Conservation (phyloP, 1,140 invertebrate genomes). For the Pseudobourletiella spinata region DNA sequence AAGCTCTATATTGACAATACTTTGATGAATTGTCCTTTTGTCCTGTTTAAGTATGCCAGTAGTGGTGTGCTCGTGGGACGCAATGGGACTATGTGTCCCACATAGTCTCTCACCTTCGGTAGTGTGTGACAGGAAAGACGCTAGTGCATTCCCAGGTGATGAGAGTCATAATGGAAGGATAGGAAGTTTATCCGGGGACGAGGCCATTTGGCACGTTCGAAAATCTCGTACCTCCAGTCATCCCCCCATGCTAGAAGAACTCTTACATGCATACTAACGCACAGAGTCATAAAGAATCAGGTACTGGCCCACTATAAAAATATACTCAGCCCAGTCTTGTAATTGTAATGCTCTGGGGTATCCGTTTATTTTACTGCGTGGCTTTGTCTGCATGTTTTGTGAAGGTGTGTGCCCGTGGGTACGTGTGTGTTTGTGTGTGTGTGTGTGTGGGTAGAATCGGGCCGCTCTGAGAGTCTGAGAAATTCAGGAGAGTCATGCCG, state of each 20-base stretch:
- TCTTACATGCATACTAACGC: not conserved
- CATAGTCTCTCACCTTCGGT: too few relatives aligned
- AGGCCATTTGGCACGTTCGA: constrained; percentile 17
- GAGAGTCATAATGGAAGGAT: not conserved
- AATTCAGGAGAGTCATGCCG: not conserved
- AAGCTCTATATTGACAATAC: constrained; percentile 13
- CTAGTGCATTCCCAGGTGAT: not conserved
- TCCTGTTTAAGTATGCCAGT: constrained; percentile 1
- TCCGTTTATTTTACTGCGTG: not conserved
- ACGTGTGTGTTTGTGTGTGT: too few relatives aligned
- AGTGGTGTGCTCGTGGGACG: not conserved
- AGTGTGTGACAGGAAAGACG: too few relatives aligned
- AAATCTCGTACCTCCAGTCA: not conserved
- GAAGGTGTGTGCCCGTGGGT: too few relatives aligned
- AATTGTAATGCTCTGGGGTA: not conserved
- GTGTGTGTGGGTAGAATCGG: too few relatives aligned
- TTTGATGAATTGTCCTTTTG: constrained; percentile 16
- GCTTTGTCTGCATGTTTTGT: not conserved
- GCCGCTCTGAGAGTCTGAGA: too few relatives aligned
- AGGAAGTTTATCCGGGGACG: not conserved
- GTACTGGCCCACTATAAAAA: not conserved
- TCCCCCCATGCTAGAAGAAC: not conserved
- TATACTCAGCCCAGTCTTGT: not conserved
- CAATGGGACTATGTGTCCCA: too few relatives aligned
- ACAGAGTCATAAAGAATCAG: not conserved